Evolutionary conservation across 2,113 vertebrate genomes (phyloP).

Genomic region (Pteronura brasiliensis): DNA sequence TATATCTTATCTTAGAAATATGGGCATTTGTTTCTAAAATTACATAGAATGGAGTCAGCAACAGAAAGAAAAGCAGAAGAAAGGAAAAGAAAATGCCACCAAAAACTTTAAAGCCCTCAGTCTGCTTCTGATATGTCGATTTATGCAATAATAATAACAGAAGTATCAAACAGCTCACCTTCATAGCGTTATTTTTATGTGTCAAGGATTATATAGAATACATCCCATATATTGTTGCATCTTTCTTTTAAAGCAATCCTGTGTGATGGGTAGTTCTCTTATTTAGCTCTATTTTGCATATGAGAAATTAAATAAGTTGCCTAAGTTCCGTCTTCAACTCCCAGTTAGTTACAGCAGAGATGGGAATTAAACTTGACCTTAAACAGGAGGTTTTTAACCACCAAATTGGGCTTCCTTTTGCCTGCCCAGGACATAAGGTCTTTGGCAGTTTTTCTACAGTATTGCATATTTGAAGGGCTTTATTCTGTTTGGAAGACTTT

Average conservation of each 20-base stretch:
- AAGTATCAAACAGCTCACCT: not conserved
- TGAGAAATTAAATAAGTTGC: not conserved
- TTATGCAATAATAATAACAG: not conserved
- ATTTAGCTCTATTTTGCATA: not conserved
- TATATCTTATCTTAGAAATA: not conserved
- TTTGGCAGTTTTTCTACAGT: not conserved
- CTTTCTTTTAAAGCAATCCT: not conserved
- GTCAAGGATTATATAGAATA: not conserved
- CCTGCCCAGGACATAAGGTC: not conserved
- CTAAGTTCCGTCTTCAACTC: not conserved
- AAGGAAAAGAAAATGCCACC: not conserved
- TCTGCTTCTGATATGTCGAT: not conserved
- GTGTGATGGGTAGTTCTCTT: not conserved
- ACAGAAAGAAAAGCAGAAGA: not conserved
- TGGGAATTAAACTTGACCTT: not conserved
- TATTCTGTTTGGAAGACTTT: not conserved
- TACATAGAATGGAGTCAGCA: not conserved
- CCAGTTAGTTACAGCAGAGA: not conserved
- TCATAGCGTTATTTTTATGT: not conserved
- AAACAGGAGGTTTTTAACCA: not conserved
- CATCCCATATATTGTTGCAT: not conserved
- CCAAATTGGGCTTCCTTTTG: not conserved
- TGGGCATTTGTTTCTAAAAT: conserved; percentile 1
- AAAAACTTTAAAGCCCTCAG: not conserved
- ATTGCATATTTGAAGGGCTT: not conserved